Evolutionary conservation across 2,888 invertebrate genomes (phyloP).

Genomic region (Nephrocerus scutellatus): DNA sequence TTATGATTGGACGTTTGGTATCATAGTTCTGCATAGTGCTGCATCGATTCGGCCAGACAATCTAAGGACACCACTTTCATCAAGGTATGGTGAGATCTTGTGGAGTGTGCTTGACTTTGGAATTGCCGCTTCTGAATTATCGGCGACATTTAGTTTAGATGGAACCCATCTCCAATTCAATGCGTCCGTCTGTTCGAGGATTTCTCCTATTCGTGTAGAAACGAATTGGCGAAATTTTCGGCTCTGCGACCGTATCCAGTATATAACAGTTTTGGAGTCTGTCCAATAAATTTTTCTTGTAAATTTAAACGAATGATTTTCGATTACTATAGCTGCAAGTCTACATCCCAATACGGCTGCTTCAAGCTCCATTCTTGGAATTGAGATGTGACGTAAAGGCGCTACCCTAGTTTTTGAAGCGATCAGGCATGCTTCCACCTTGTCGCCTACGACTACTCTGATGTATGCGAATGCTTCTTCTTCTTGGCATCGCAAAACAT

Average conservation of each 20-base stretch:
- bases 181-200: conserved; percentile 4
- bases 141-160: conserved; percentile 12
- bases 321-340: conserved; percentile 2
- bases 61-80: too few relatives aligned
- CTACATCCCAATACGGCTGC: conserved; percentile 13
- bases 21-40: too few relatives aligned
- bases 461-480: conserved; percentile 15
- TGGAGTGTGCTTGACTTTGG: too few relatives aligned
- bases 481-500: conserved; percentile 17
- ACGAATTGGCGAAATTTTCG: conserved; percentile 24
- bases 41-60: too few relatives aligned
- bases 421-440: background rate
- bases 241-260: conserved; percentile 17
- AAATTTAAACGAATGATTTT: conserved; percentile 8
- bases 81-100: too few relatives aligned
- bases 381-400: conserved; percentile 8
- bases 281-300: conserved; percentile 8
- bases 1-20: too few relatives aligned
- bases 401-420: conserved; percentile 13
- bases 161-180: conserved; percentile 17
- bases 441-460: background rate
- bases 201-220: conserved; percentile 18
- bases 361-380: conserved; percentile 14
- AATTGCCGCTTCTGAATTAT: too few relatives aligned
- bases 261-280: conserved; percentile 18